Base-by-base conservation (phyloP, 2,113 vertebrate genomes). In the Lethenteron reissneri region DNA sequence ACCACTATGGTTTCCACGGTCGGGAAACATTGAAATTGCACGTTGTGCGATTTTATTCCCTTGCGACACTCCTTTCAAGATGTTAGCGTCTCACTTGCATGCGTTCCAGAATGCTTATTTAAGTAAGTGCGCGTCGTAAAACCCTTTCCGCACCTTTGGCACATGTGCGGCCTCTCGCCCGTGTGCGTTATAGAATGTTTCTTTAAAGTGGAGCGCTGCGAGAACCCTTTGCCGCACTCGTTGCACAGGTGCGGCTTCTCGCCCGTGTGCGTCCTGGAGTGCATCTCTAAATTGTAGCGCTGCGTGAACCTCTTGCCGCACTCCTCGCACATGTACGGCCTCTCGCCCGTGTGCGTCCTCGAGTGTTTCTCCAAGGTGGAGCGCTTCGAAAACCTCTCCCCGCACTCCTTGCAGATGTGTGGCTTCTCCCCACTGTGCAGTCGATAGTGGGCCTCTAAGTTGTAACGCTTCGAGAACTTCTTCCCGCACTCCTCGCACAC, bases 191-290 rank as follows among this genome's bases (percentile, higher is more conserved):
- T 10, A 10, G n/a, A 25, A 25, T 68, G 64, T 10, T n/a, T 68
- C 64, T 17, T 8, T 1, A 79, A 76, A 5, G 74, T 75, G 5
- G 71, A 71, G 13, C 76, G 75, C 14, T 76, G 75, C n/a, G 64
- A n/a, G 74, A 75, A 76, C 57, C 75, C 73, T 41, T 78, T 79
- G 11, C 72, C 74, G 75, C 78, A 77, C 62, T 75, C 74, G 56
- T 64, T 77, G 71, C 78, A 78, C 1, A 73, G 21, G 69, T 75
- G 74, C 2, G 79, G 76, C 69, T 70, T 77, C 73, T 77, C 72
- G 74, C 77, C 76, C 25, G 62, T 78, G 73, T 80, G 79, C 74
- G 77, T 78, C 76, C 76, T 77, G 70, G 77, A 76, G 70, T 78
- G 79, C 12, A 76, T 76, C 75, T 76, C 77, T 73, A 79, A 77